A percentile compares a stretch with the other conserved stretches of the same genome.
Conservation (phyloP, 2,113 vertebrate genomes). For the Colaptes auratus region DNA sequence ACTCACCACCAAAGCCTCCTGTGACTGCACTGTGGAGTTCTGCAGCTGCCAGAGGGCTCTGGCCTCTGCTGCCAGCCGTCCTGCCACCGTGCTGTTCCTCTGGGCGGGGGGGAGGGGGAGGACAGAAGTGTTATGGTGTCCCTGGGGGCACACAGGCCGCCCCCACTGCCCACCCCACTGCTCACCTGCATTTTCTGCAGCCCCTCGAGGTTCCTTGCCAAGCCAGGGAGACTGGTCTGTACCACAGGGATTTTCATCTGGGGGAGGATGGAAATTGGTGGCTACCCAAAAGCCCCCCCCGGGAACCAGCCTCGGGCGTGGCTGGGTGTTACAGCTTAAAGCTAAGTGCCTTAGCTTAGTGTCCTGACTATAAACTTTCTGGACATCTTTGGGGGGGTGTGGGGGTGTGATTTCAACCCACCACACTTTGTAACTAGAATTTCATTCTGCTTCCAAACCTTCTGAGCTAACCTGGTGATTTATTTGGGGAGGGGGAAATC, state of each 20-base stretch:
- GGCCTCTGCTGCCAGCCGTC: constrained; percentile 26
- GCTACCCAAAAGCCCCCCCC: neutral
- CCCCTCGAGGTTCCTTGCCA: constrained; percentile 49
- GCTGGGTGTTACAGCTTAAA: neutral
- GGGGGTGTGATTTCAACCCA: too few species aligned
- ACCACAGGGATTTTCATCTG: constrained; percentile 72
- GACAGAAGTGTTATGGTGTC: neutral
- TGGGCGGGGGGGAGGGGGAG: neutral
- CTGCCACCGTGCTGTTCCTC: constrained; percentile 34
- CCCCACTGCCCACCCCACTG: accelerated
- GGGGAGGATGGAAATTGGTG: neutral
- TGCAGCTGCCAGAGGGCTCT: constrained; percentile 43
- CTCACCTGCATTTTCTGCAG: constrained; percentile 73
- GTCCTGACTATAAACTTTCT: too few species aligned
- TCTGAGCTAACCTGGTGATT: too few species aligned
- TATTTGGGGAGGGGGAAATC: too few species aligned
- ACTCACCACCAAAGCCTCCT: constrained; percentile 75
- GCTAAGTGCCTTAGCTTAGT: too few species aligned
- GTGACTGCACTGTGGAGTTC: constrained; percentile 31
- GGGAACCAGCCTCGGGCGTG: accelerated
- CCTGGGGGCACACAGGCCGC: accelerated
- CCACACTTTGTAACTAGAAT: too few species aligned
- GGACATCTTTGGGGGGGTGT: too few species aligned
- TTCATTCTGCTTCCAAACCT: too few species aligned
- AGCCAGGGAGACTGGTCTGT: constrained; percentile 19